A percentile compares a stretch with the other conserved stretches of the same genome.
phyloP scores from a whole-genome alignment of 2,113 vertebrate genomes.

The Rhadina sibilatrix region DNA sequence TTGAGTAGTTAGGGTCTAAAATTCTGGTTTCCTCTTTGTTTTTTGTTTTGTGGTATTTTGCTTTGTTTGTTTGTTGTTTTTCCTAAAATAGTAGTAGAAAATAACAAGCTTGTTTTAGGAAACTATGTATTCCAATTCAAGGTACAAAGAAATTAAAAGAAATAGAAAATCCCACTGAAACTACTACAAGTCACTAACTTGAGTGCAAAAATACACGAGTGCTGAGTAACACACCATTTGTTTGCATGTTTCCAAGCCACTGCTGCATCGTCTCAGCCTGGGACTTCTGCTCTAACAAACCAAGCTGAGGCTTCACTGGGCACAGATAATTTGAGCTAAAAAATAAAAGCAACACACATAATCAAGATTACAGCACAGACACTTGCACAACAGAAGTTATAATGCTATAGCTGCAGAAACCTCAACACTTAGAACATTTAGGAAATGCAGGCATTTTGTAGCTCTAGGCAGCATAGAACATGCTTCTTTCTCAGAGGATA shows the following conservation, averaged over 20 bases:
- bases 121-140: neutral
- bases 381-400: neutral
- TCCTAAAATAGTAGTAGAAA: neutral
- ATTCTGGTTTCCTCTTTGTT: neutral
- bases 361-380: neutral
- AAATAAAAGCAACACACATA: neutral
- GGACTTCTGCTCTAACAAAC: slow-evolving; percentile 75
- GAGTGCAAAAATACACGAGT: neutral
- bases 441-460: neutral
- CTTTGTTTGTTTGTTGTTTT: too few relatives aligned
- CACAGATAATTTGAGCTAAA: slow-evolving; percentile 78
- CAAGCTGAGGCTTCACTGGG: slow-evolving; percentile 71
- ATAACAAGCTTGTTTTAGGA: neutral
- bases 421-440: neutral
- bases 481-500: neutral
- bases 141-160: neutral
- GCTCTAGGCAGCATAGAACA: neutral
- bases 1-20: neutral
- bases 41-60: too few relatives aligned
- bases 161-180: neutral
- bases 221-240: slow-evolving; percentile 51
- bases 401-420: neutral
- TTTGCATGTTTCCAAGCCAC: slow-evolving; percentile 83
- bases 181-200: neutral
- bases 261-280: slow-evolving; percentile 81